Conservation (phyloP, 2,888 invertebrate species). For the Cheilosia impressa region DNA sequence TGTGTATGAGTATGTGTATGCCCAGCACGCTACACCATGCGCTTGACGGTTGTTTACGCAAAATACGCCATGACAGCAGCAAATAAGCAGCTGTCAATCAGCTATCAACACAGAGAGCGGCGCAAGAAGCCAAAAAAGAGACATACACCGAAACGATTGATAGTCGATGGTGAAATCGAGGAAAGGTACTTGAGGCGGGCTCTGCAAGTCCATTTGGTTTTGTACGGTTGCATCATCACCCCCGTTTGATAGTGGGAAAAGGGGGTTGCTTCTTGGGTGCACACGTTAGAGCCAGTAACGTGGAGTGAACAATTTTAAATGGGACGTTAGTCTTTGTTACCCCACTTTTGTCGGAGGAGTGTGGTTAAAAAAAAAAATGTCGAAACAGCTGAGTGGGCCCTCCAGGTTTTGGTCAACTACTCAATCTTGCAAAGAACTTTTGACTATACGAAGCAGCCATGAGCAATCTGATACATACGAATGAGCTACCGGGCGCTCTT, state of each 20-base stretch:
- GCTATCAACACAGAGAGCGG: constrained; percentile 58
- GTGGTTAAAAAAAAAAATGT: no score
- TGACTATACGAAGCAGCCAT: no score
- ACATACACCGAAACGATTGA: constrained; percentile 21
- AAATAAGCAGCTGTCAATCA: constrained; percentile 77
- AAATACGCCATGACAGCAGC: constrained; percentile 74
- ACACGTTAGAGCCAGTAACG: background rate
- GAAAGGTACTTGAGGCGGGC: constrained; percentile 40
- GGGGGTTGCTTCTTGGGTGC: background rate
- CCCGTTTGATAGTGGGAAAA: background rate
- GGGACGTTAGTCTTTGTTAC: no score
- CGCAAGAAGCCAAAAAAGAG: constrained; percentile 33
- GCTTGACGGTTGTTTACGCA: constrained; percentile 68
- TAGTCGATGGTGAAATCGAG: constrained; percentile 40
- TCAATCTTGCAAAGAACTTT: no score
- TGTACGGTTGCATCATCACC: constrained; percentile 27
- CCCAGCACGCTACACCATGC: constrained; percentile 24
- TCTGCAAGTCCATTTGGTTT: constrained; percentile 25
- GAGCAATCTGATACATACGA: no score
- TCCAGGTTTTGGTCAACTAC: no score
- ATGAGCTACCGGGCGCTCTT: no score
- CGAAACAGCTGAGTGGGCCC: no score
- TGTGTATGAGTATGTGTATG: constrained; percentile 23
- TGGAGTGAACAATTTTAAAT: no score
- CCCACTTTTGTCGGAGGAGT: no score